Base-by-base conservation (phyloP, 2,888 invertebrate genomes). In the Halictus quadricinctus region DNA sequence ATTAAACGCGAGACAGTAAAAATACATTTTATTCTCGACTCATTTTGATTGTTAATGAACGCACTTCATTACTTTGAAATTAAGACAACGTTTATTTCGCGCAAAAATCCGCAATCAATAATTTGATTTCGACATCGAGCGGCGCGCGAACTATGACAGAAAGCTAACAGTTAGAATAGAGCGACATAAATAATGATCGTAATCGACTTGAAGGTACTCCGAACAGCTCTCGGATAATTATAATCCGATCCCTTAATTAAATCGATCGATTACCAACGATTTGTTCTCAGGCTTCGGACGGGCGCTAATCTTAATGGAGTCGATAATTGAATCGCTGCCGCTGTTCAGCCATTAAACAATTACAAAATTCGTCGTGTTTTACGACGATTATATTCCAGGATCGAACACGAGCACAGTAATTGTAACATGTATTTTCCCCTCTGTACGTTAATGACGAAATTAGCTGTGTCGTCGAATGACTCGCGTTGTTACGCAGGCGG, bases 271-370 rank as follows among this genome's bases (percentile, higher is more conserved):
- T 29, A 36, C 36, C n/a, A 36, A 25, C 64, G 66, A 83, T 66
- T 76, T 66, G 29, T 83, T 60, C 12, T n/a, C 36, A 69, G 29
- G 43, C 13, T n/a, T 64, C 50, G 18, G 74, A 64, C 25, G 25
- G 77, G 43, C 50, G 29, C 29, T 18, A 66, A 76, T 48, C 79
- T 58, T 29, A 46, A 84, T 84, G 72, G 54, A 64, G 12, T 36
- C 60, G 46, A 46, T 29, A 25, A 41, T 48, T 12, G 36, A 15
- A 72, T 15, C 73, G 48, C 13, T 72, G 43, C 12, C 13, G 29
- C 15, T 21, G 84, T 78, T 72, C 29, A 84, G 50, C 66, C 21
- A 74, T 60, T 54, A 79, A 41, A 46, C 13, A 75, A 66, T 41
- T 54, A 29, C 36, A 54, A 4, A 60, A 36, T 43, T 66, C 41